Base-by-base conservation (phyloP, 2,113 vertebrate species). In the Hydrochoerus hydrochaeris region DNA sequence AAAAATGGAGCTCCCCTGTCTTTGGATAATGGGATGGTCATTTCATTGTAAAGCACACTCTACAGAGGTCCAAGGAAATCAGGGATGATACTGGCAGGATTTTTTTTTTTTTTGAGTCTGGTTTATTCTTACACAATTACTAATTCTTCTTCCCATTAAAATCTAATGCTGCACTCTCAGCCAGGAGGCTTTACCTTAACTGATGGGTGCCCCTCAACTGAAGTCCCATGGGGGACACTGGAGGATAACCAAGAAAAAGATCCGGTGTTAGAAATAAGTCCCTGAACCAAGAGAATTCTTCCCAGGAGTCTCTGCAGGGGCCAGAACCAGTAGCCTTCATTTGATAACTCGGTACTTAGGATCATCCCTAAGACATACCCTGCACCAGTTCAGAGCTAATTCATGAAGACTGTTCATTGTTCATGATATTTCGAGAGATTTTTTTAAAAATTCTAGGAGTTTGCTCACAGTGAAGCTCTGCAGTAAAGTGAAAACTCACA, bases 111-210 rank as follows among this genome's bases (percentile, higher is more conserved):
- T 16, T 16, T 16, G 62, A 60, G 26, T 38, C 35, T 60, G 60
- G 46, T 78, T 85, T 91, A 85, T 85, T 88, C 49, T 95, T 84
- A 28, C 54, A 67, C n/a, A 71, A 22, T 93, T 49, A 82, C 41
- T 69, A 44, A 94, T 88, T 35, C 84, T 62, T 75, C 35, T 95
- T 54, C 24, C 13, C 63, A 71, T 94, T 88, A 96, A 95, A 96
- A 95, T 95, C 71, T 92, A 85, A 96, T 83, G 32, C 32, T 77
- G 3, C 11, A 30, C 52, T 88, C 65, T 95, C 75, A 96, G 84
- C 85, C 85, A 78, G 58, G 12, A 87, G 38, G 7, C 35, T 28
- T 49, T 71, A 44, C 57, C 41, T 65, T 93, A 91, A 91, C 22
- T 81, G 75, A 86, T 58, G 83, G 60, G 3, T n/a, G 95, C 16